These are phyloP conservation scores for Mellilla xanthometata DNA, from an alignment of 2,888 invertebrate genomes.

Conservation along the genomic window DNA sequence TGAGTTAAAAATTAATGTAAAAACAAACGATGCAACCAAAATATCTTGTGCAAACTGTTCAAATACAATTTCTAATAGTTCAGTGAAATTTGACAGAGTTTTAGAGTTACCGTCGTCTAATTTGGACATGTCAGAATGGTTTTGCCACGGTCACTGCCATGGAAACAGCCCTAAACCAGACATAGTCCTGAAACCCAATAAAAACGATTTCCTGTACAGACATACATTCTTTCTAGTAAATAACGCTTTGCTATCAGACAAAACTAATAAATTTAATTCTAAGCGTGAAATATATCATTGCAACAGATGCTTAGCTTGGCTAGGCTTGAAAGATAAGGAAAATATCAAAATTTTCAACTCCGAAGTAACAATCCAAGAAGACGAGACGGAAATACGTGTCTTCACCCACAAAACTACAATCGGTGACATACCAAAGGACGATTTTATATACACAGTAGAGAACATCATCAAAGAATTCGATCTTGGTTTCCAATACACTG, in stretches of 20 bases:
- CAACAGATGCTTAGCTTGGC: slow-evolving; percentile 81
- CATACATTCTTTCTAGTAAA: slow-evolving; percentile 80
- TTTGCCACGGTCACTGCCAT: slow-evolving; percentile 82
- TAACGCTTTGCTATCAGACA: slow-evolving; percentile 59
- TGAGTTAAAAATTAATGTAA: slow-evolving; percentile 56
- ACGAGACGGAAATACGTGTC: slow-evolving; percentile 43
- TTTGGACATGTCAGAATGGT: slow-evolving; percentile 85
- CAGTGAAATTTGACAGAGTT: slow-evolving; percentile 79
- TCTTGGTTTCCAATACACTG: slow-evolving; percentile 70
- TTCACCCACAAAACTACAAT: slow-evolving; percentile 50
- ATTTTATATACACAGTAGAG: slow-evolving; percentile 80
- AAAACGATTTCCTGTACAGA: slow-evolving; percentile 82
- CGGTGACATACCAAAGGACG: slow-evolving; percentile 58
- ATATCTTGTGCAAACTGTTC: slow-evolving; percentile 67
- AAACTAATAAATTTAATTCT: slow-evolving; percentile 67
- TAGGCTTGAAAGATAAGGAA: slow-evolving; percentile 75
- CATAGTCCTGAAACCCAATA: slow-evolving; percentile 66
- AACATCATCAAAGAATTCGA: slow-evolving; percentile 73
- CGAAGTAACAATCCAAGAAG: slow-evolving; percentile 68
- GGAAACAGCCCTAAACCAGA: slow-evolving; percentile 38
- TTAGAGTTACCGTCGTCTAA: slow-evolving; percentile 84
- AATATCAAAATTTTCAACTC: slow-evolving; percentile 82
- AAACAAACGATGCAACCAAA: slow-evolving; percentile 48
- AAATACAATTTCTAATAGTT: slow-evolving; percentile 70
- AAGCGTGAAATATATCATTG: slow-evolving; percentile 78